phyloP scores from a whole-genome alignment of 2,888 invertebrate genomes.

The Ennomos fuscantarius region DNA sequence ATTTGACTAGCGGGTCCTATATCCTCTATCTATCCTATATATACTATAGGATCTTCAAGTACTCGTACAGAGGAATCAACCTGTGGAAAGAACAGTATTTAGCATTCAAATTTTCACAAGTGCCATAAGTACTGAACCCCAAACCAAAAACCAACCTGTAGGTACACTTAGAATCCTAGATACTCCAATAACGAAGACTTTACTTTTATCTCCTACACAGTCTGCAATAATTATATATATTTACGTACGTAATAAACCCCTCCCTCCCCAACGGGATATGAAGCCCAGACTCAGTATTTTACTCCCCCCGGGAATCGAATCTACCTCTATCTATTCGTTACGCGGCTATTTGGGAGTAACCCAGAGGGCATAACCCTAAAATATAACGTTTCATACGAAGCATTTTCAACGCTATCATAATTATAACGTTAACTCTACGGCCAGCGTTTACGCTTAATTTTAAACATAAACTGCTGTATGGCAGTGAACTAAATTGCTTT shows the following conservation, averaged over 20 bases:
- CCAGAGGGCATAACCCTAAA: constrained; percentile 27
- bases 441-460: constrained; percentile 12
- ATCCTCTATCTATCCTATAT: too few relatives aligned
- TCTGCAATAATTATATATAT: constrained; percentile 35
- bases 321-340: constrained; percentile 31
- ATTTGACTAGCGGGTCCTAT: too few relatives aligned
- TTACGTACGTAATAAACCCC: constrained; percentile 35
- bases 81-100: too few relatives aligned
- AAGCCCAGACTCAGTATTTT: constrained; percentile 35
- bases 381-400: constrained; percentile 21
- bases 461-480: constrained; percentile 9
- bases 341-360: constrained; percentile 19
- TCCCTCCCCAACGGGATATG: constrained; percentile 25
- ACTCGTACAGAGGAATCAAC: too few relatives aligned
- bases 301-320: constrained; percentile 34
- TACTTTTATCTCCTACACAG: constrained; percentile 3
- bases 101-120: too few relatives aligned
- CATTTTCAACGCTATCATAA: constrained; percentile 12
- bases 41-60: too few relatives aligned
- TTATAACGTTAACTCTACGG: constrained; percentile 19
- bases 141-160: too few relatives aligned
- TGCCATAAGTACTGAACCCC: too few relatives aligned
- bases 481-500: constrained; percentile 14
- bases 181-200: background rate
- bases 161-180: background rate